These are phyloP conservation scores for Seriola aureovittata DNA, from an alignment of 2,113 vertebrate genomes.

Conservation along the genomic window DNA sequence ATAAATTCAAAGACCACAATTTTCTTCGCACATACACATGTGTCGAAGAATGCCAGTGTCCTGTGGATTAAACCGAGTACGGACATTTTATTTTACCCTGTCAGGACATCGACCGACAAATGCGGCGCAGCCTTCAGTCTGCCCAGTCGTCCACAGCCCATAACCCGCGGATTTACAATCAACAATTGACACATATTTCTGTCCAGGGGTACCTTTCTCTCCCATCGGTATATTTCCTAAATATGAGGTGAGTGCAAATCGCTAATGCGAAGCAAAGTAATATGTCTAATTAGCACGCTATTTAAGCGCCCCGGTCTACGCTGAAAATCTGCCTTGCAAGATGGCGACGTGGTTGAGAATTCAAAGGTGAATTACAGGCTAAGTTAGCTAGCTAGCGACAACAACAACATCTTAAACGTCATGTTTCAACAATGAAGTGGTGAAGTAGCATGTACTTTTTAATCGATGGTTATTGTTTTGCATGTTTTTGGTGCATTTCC, in stretches of 20 bases:
- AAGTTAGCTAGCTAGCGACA: constrained; percentile 73
- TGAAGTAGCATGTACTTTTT: not conserved
- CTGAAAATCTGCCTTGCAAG: constrained; percentile 82
- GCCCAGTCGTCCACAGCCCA: constrained; percentile 74
- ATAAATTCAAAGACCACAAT: accelerated
- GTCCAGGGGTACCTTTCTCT: constrained; percentile 36
- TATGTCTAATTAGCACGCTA: constrained; percentile 44
- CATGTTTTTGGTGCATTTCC: constrained; percentile 49
- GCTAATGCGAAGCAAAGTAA: constrained; percentile 19
- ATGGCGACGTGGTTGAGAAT: constrained; percentile 86
- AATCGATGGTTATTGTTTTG: not conserved
- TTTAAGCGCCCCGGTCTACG: constrained; percentile 67
- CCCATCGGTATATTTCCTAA: constrained; percentile 42
- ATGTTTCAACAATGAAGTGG: not conserved
- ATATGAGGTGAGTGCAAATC: constrained; percentile 83
- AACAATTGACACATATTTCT: constrained; percentile 49
- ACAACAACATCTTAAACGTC: constrained; percentile 52
- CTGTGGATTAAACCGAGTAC: not conserved
- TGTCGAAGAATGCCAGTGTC: accelerated
- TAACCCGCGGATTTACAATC: constrained; percentile 80
- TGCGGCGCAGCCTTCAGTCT: constrained; percentile 82
- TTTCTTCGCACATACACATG: accelerated
- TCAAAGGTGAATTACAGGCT: constrained; percentile 84
- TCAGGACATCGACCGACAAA: constrained; percentile 82
- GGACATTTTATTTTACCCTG: constrained; percentile 58